phyloP scores from a whole-genome alignment of 92 coral and sea anemone species.

The Umimayanthus kanabou region DNA sequence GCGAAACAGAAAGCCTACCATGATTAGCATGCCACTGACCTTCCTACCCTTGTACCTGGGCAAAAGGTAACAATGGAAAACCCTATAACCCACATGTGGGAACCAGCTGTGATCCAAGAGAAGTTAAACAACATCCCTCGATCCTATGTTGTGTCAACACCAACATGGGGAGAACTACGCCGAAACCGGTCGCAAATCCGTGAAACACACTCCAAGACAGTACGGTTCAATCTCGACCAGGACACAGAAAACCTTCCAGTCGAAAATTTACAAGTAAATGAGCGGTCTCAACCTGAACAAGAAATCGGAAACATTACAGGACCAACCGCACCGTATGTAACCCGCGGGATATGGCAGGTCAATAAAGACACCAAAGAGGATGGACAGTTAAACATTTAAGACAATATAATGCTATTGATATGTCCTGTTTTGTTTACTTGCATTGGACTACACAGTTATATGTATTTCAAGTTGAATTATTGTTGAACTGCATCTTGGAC shows the following conservation, averaged over 20 bases:
- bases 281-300: constrained; percentile 26
- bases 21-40: constrained; percentile 18
- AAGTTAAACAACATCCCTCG: constrained; percentile 26
- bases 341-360: constrained; percentile 39
- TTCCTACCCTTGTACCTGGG: constrained; percentile 24
- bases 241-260: constrained; percentile 28
- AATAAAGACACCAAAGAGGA: not conserved
- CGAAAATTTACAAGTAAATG: constrained; percentile 9
- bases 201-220: constrained; percentile 38
- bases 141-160: too few species aligned
- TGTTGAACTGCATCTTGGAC: constrained; percentile 18
- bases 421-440: constrained; percentile 23
- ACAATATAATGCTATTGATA: constrained; percentile 14
- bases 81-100: constrained; percentile 5
- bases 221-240: constrained; percentile 36
- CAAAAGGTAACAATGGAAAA: constrained; percentile 24
- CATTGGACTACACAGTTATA: constrained; percentile 9
- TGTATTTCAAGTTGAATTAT: constrained; percentile 5
- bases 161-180: too few species aligned
- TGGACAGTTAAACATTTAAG: constrained; percentile 33
- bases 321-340: constrained; percentile 21
- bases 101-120: not conserved
- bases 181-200: constrained; percentile 47
- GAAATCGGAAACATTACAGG: constrained; percentile 20
- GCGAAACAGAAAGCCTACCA: not conserved